A percentile compares a stretch with the other conserved stretches of the same genome.
These are phyloP conservation scores for Bryconaethiops microstoma DNA, from an alignment of 2,797 vertebrate species.

Conservation along the genomic window DNA sequence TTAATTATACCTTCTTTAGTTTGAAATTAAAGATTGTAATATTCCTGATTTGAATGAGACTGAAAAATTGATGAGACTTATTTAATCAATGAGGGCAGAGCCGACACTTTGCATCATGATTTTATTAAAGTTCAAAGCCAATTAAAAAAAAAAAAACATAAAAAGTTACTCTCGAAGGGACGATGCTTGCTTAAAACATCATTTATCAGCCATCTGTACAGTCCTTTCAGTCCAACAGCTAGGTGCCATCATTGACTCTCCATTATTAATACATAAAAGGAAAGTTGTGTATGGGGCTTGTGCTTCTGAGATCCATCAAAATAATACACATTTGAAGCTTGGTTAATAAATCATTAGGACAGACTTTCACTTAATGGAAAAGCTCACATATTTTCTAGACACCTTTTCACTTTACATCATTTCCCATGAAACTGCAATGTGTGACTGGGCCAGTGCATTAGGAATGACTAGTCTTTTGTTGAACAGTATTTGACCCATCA, in stretches of 20 bases:
- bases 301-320: constrained; percentile 60
- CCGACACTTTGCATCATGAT: not conserved
- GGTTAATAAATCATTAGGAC: constrained; percentile 66
- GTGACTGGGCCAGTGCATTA: not conserved
- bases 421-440: not conserved
- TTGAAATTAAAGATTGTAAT: no score
- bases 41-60: no score
- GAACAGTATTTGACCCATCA: not conserved
- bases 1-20: no score
- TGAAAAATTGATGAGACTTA: no score
- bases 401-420: constrained; percentile 36
- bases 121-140: constrained; percentile 21
- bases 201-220: constrained; percentile 27
- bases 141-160: not conserved
- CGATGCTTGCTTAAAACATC: constrained; percentile 2
- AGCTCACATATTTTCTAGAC: constrained; percentile 5
- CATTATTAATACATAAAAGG: constrained; percentile 76
- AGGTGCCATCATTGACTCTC: constrained; percentile 52
- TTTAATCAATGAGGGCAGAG: no score
- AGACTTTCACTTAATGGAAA: constrained; percentile 26
- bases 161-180: not conserved
- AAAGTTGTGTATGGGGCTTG: constrained; percentile 70
- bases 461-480: not conserved
- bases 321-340: constrained; percentile 64
- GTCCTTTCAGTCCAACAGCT: constrained; percentile 18